Evolutionary conservation across 1,140 invertebrate genomes (phyloP), one percentile per base, ranked within the genome.

Genomic region (Charaxes varanes): DNA sequence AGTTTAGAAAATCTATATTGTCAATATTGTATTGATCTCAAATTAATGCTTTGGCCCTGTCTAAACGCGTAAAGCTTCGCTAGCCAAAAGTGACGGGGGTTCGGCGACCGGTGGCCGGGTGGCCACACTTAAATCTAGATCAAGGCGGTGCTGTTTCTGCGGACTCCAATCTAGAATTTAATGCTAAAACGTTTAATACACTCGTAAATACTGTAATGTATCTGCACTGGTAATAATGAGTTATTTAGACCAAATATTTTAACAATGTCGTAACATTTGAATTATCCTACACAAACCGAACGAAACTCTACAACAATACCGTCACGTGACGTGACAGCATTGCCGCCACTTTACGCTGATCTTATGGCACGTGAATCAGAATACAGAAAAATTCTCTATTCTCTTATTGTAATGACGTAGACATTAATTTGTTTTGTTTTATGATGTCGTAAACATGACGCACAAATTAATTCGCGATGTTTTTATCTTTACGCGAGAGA

Each of bases 61-160:
- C 44, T 46, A 41, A 19, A 6, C 37, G 15, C 24, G 18, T 30
- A 24, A 35, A 45, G 35, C 23, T 28, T 36, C 23, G 8, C 26
- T 11, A 3, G 27, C 5, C 30, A 46, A 35, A 35, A 46, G 43
- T 40, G 30, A 46, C 42, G 46, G 16, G 16, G 16, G 17, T 37
- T 32, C 38, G 28, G 19, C 26, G 36, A 35, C 22, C 30, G 16
- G 6, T 31, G 27, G n/a, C 28, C 28, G 18, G 28, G n/a, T 16
- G 18, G 34, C 8, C n/a, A n/a, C n/a, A n/a, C n/a, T n/a, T n/a
- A n/a, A n/a, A 55, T 43, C 21, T 50, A 31, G 47, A 41, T 42
- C 47, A 55, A 55, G 52, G 52, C 27, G 41, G 28, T 31, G 11
- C 28, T 44, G 21, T 31, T 31, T 26, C 32, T 17, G 30, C 16